A percentile compares a stretch with the other conserved stretches of the same genome.
phyloP scores from a whole-genome alignment of 2,113 vertebrate species.

The Orcinus orca region DNA sequence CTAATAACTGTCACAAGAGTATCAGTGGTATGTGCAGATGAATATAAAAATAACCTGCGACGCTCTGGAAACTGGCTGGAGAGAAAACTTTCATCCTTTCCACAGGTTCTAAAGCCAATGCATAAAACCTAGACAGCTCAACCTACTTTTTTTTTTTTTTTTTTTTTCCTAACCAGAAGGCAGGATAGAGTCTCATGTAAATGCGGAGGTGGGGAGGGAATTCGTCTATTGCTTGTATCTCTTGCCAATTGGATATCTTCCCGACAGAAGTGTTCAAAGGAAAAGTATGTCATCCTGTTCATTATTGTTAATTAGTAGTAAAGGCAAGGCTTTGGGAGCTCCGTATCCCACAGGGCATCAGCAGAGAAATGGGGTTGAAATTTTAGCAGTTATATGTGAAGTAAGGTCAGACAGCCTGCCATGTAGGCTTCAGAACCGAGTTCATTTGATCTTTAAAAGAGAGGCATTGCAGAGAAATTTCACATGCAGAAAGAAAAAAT shows the following conservation, averaged over 20 bases:
- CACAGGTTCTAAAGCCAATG: neutral
- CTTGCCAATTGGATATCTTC: slow-evolving; percentile 40
- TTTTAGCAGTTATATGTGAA: neutral
- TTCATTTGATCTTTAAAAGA: slow-evolving; percentile 10
- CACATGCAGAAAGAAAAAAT: neutral
- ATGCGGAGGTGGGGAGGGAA: neutral
- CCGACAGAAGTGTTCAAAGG: slow-evolving; percentile 31
- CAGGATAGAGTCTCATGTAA: neutral
- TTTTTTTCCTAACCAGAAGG: neutral
- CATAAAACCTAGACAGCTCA: slow-evolving; percentile 20
- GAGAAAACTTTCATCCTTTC: neutral
- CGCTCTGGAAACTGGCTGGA: neutral
- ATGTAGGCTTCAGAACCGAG: neutral
- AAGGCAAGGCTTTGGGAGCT: slow-evolving; percentile 13
- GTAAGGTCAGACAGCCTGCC: neutral
- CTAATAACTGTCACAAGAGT: neutral
- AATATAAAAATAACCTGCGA: neutral
- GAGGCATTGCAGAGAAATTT: neutral
- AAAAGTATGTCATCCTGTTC: slow-evolving; percentile 57
- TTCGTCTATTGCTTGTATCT: neutral
- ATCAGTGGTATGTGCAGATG: neutral
- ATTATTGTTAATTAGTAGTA: slow-evolving; percentile 66
- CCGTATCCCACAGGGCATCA: neutral
- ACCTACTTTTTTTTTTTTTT: slow-evolving; percentile 16
- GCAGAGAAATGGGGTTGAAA: slow-evolving; percentile 15